Evolutionary conservation across 1,140 invertebrate genomes (phyloP).

Genomic region (Trichonephila clavipes): DNA sequence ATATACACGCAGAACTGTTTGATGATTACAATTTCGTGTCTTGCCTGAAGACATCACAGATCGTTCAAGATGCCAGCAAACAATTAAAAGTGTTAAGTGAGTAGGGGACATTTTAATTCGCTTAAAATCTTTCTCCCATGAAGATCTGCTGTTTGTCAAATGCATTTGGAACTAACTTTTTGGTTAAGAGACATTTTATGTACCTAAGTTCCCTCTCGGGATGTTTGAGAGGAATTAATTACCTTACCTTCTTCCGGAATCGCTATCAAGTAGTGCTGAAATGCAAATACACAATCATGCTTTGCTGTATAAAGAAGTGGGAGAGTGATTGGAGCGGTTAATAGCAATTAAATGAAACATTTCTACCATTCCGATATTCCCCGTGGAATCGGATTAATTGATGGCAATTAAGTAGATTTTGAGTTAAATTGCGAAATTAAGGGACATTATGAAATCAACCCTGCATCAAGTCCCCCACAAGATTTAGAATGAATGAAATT

Average conservation of each 20-base stretch:
- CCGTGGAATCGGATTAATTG: not conserved
- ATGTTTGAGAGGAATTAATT: not conserved
- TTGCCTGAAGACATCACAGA: no score
- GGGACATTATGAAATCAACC: not conserved
- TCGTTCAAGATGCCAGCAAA: no score
- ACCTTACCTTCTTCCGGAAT: not conserved
- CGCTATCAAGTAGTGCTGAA: not conserved
- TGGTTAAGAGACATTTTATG: constrained; percentile 15
- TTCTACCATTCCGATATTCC: not conserved
- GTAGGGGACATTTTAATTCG: not conserved
- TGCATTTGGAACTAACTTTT: not conserved
- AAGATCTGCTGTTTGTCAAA: not conserved
- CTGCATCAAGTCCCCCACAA: not conserved
- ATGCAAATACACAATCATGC: not conserved
- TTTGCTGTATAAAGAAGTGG: not conserved
- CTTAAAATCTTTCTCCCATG: not conserved
- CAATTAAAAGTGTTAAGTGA: no score
- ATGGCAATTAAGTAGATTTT: not conserved
- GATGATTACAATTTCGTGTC: no score
- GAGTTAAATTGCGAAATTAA: not conserved
- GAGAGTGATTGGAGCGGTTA: not conserved
- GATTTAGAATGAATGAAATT: not conserved
- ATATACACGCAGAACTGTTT: no score
- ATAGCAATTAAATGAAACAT: constrained; percentile 31
- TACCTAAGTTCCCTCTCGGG: not conserved